Evolutionary conservation across 2,888 invertebrate species (phyloP), one percentile per base, ranked within the genome.

Genomic region (Urechis unicinctus): DNA sequence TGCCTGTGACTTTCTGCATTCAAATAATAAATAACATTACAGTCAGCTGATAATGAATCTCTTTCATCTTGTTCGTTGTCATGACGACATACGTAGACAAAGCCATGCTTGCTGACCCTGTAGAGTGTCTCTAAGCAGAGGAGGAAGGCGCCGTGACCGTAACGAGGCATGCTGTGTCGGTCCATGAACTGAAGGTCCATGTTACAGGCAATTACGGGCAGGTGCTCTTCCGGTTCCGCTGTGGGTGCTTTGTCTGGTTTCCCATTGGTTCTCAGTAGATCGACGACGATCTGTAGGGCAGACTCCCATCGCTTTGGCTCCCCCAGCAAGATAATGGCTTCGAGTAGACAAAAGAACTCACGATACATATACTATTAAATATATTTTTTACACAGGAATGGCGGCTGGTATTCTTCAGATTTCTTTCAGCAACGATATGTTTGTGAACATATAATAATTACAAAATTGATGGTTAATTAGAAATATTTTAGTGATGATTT

Each of bases 181-280:
- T 74, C 74, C 75, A 75, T 77, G 63, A 78, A 78, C 49, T 73
- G 73, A 2, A 78, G 68, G 59, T 78, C 78, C 72, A 77, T 75
- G 61, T 78, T 78, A 63, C 77, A 77, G 29, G 77, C 78, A 31
- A 78, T 71, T 43, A 78, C 63, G 21, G 77, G 78, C 13, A 78
- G 60, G 57, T 76, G 75, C 13, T 61, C 46, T 47, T 60, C 57
- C 60, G 55, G 68, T 57, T 21, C 54, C 45, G 59, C 52, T 3
- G 65, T 62, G 9, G 68, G 69, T 13, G 61, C 60, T 4, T 68
- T 65, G 36, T 69, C 64, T 26, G 78, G 78, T 52, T 71, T 67
- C 9, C 78, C 78, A 51, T 75, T 70, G 0, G 77, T 75, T 54
- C 73, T 60, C 26, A 78, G 61, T 9, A 78, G 62, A 59, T 78